Percentiles rank a stretch among this genome's conserved stretches.
phyloP scores from a whole-genome alignment of 2,888 invertebrate genomes.

The Leptinotarsa peninsularis region DNA sequence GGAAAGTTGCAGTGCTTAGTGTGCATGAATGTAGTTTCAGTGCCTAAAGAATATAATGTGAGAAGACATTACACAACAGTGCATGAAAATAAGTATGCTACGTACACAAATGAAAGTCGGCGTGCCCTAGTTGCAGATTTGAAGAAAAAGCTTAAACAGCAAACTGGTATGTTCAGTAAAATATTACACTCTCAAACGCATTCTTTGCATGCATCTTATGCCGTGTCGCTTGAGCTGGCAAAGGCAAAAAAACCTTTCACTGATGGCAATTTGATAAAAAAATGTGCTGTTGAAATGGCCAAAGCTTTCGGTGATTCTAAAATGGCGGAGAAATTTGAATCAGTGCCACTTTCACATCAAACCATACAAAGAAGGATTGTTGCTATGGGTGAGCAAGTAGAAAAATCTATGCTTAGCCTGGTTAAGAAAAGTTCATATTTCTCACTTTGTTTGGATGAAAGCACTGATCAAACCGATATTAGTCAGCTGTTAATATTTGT shows the following conservation, averaged over 20 bases:
- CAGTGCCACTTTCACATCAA: conserved; percentile 30
- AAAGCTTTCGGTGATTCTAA: conserved; percentile 30
- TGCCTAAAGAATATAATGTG: conserved; percentile 26
- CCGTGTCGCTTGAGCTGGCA: conserved; percentile 17
- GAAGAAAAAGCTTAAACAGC: conserved; percentile 22
- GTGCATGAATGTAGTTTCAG: conserved; percentile 28
- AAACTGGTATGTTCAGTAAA: background rate
- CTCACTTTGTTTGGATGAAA: background rate
- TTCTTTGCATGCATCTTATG: conserved; percentile 14
- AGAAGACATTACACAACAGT: conserved; percentile 3
- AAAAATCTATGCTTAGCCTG: conserved; percentile 10
- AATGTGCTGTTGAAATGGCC: conserved; percentile 31
- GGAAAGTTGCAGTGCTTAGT: conserved; percentile 24
- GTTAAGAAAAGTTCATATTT: conserved; percentile 1
- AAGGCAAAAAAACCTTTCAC: conserved; percentile 28
- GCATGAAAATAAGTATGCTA: conserved; percentile 6
- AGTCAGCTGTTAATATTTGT: conserved; percentile 21
- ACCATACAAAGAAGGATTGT: conserved; percentile 26
- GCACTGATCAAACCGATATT: conserved; percentile 17
- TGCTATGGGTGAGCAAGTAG: conserved; percentile 19
- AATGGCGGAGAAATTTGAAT: conserved; percentile 29
- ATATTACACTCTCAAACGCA: no score
- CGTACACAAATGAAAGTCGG: background rate
- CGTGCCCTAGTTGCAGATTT: background rate
- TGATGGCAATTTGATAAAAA: conserved; percentile 25